Conservation (phyloP, 2,888 invertebrate genomes). For the Kuschelorhynchus macadamiae region DNA sequence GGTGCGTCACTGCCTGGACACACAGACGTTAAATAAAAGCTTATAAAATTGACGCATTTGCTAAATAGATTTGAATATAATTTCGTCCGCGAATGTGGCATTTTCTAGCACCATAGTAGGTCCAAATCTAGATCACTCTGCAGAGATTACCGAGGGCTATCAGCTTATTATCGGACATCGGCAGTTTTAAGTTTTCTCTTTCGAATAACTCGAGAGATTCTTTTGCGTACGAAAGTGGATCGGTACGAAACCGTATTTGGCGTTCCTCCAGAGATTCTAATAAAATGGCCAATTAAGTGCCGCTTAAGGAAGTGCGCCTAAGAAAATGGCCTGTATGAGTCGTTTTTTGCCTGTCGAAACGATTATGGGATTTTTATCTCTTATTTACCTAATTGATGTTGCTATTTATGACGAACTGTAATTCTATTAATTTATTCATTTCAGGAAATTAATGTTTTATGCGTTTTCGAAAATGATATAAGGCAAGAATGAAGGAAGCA, state of each 20-base stretch:
- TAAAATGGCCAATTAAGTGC: conserved; percentile 47
- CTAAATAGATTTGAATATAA: too few relatives aligned
- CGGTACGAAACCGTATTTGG: conserved; percentile 48
- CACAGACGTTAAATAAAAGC: too few relatives aligned
- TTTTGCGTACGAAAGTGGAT: conserved; percentile 51
- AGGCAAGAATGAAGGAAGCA: too few relatives aligned
- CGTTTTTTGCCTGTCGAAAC: conserved; percentile 26
- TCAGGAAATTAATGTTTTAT: conserved; percentile 12
- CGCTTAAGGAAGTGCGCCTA: conserved; percentile 48
- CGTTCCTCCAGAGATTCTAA: conserved; percentile 47
- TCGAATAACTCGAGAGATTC: conserved; percentile 47
- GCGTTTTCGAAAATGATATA: too few relatives aligned
- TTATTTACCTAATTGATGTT: conserved; percentile 50
- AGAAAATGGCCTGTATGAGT: conserved; percentile 31
- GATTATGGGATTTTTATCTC: conserved; percentile 47
- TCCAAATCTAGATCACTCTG: conserved; percentile 37
- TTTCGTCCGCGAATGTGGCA: too few relatives aligned
- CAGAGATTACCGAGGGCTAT: conserved; percentile 45
- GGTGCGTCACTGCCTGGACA: too few relatives aligned
- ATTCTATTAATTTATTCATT: conserved; percentile 7
- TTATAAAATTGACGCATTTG: too few relatives aligned
- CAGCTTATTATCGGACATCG: conserved; percentile 45
- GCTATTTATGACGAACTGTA: conserved; percentile 30
- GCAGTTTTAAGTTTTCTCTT: conserved; percentile 47
- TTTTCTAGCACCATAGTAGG: conserved; percentile 41